Evolutionary conservation across 2,113 vertebrate species (phyloP), one percentile per base, ranked within the genome.

Genomic region (Ivindomyrus marchei): DNA sequence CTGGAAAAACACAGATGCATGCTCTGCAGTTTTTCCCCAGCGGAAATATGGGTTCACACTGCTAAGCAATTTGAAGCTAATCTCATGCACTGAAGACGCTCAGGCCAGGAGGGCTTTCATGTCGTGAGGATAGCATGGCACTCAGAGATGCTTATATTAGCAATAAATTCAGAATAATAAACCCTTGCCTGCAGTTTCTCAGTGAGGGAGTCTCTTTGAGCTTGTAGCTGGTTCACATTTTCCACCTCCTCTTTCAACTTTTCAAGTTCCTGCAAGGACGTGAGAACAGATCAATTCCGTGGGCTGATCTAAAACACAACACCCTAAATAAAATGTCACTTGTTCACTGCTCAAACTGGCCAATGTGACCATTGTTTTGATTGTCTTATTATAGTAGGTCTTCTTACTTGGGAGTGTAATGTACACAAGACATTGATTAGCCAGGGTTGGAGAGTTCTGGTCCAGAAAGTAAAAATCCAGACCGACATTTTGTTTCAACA

Each of bases 211-310:
- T 99, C 97, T 92, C 95, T 98, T 90, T 99, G 97, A 80, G 95
- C 94, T 92, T 97, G 97, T 86, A 99, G 96, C 90, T 98, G 97
- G 91, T 96, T 96, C 93, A 97, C 97, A 90, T 96, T 97, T 92
- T 99, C 96, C 13, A 99, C 97, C 95, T 99, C 98, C 88, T 96
- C 96, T 94, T 97, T 99, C 90, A 99, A 93, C 91, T 95, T 94
- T 95, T 99, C 98, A 90, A 99, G 95, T 95, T 99, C 98, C 98
- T 99, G 94, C 11, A 89, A 89, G 84, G 91, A 92, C 90, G 92
- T 91, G 93, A 90, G 62, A 31, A 27, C 70, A 85, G n/a, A 85
- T 45, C 77, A 85, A 13, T 80, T 42, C 31, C 15, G 4, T 27
- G 62, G n/a, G n/a, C 62, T 31, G 62, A 70, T 70, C n/a, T 13